phyloP scores from a whole-genome alignment of 2,113 vertebrate species.

The Crypturellus undulatus region DNA sequence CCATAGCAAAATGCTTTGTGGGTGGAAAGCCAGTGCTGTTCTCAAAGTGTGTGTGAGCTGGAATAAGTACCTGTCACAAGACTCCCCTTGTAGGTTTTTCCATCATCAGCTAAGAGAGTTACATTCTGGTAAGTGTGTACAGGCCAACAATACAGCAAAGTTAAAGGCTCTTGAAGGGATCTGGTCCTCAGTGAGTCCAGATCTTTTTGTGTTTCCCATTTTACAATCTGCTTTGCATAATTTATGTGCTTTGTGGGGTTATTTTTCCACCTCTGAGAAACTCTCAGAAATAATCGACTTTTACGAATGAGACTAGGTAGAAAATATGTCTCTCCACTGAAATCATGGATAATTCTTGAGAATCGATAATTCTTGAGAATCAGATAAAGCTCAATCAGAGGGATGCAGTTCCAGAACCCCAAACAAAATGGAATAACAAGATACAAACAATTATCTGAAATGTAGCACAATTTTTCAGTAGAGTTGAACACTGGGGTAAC shows the following conservation, averaged over 20 bases:
- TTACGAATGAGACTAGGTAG: not conserved
- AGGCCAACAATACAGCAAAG: not conserved
- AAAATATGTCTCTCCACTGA: not conserved
- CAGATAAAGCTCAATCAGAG: not conserved
- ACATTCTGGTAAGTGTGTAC: not conserved
- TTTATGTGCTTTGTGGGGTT: not conserved
- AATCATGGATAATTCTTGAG: not conserved
- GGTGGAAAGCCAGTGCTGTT: not conserved
- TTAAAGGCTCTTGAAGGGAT: not conserved
- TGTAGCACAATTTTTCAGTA: not conserved
- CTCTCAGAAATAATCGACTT: rapidly evolving
- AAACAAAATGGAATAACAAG: not conserved
- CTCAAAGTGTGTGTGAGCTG: not conserved
- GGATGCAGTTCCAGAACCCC: not conserved
- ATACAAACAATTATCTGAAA: not conserved
- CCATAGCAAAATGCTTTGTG: not conserved
- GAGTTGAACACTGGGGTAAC: not conserved
- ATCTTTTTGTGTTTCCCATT: not conserved
- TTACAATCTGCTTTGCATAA: not conserved
- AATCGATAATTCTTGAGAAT: not conserved
- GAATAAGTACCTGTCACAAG: not conserved
- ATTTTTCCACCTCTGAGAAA: not conserved
- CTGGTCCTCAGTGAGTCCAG: not conserved
- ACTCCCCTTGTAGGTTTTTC: not conserved
- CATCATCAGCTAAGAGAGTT: not conserved